Evolutionary conservation across 1,140 invertebrate species (phyloP).

Genomic region (Helicorthomorpha holstii): DNA sequence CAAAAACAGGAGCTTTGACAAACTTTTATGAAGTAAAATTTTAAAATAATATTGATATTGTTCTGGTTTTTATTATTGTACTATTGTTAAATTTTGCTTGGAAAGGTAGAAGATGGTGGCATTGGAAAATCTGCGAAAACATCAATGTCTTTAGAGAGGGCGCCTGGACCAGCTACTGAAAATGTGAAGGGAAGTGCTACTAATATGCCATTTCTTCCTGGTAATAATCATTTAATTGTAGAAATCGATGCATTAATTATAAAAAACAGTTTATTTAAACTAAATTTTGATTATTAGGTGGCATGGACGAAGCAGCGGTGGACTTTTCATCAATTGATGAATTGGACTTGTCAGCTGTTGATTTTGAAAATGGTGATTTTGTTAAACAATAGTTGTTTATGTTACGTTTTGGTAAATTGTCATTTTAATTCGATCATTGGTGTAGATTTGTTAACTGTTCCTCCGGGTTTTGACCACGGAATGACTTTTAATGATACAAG

Average conservation of each 20-base stretch:
- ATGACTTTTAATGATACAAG: constrained; percentile 20
- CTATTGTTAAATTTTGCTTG: constrained; percentile 1
- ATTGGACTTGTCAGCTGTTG: constrained; percentile 13
- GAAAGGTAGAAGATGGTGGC: constrained; percentile 32
- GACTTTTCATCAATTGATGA: constrained; percentile 13
- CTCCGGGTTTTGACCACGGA: constrained; percentile 43
- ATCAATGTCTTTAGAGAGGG: constrained; percentile 51
- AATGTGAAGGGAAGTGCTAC: constrained; percentile 45
- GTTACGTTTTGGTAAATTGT: constrained; percentile 22
- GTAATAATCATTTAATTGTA: constrained; percentile 11
- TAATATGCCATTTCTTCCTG: constrained; percentile 61
- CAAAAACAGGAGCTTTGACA: constrained; percentile 45
- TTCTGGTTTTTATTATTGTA: not conserved
- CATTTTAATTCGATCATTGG: not conserved
- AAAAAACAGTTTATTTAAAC: not conserved
- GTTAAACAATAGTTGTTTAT: not conserved
- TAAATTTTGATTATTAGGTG: constrained; percentile 28
- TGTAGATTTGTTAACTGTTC: constrained; percentile 37
- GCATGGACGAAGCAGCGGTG: constrained; percentile 39
- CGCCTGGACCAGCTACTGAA: constrained; percentile 35
- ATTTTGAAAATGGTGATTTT: constrained; percentile 18
- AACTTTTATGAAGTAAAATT: constrained; percentile 43
- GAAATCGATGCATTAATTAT: not conserved
- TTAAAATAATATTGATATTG: not conserved
- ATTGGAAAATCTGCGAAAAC: constrained; percentile 47